phyloP scores from a whole-genome alignment of 2,888 invertebrate species.

The Choristoneura rosaceana region DNA sequence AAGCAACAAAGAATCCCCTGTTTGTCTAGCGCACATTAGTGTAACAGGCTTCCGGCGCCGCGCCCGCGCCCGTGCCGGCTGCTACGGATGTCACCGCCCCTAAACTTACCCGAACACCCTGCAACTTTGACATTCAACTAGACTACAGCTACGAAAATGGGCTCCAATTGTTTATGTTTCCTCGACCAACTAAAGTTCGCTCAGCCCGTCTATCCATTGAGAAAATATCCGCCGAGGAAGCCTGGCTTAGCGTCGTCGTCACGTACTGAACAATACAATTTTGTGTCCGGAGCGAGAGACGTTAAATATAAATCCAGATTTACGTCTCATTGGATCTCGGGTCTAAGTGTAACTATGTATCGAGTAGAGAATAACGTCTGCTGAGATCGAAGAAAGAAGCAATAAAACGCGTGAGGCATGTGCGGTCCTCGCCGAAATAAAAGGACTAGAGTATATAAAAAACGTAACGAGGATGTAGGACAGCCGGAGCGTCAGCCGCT shows the following conservation, averaged over 20 bases:
- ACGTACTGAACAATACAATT: slow-evolving; percentile 42
- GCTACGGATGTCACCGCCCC: slow-evolving; percentile 45
- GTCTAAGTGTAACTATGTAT: slow-evolving; percentile 52
- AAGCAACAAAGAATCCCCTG: slow-evolving; percentile 59
- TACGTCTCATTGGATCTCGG: slow-evolving; percentile 40
- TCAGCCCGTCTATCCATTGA: slow-evolving; percentile 37
- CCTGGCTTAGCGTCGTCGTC: slow-evolving; percentile 38
- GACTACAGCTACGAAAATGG: slow-evolving; percentile 34
- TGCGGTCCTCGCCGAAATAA: slow-evolving; percentile 70
- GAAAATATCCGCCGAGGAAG: slow-evolving; percentile 34
- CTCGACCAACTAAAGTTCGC: slow-evolving; percentile 24
- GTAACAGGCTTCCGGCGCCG: slow-evolving; percentile 40
- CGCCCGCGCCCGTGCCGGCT: slow-evolving; percentile 34
- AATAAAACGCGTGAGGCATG: slow-evolving; percentile 70
- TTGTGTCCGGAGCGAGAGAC: slow-evolving; percentile 37
- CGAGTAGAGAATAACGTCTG: slow-evolving; percentile 45
- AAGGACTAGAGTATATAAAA: slow-evolving; percentile 70
- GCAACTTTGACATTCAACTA: slow-evolving; percentile 41
- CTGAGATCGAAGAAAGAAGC: slow-evolving; percentile 62
- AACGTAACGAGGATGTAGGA: slow-evolving; percentile 71
- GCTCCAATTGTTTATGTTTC: slow-evolving; percentile 37
- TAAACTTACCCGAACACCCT: slow-evolving; percentile 43
- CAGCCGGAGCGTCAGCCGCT: slow-evolving; percentile 60
- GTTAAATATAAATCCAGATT: slow-evolving; percentile 43
- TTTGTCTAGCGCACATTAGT: slow-evolving; percentile 58